phyloP scores from a whole-genome alignment of 2,888 invertebrate genomes.

The Petrolisthes manimaculis region DNA sequence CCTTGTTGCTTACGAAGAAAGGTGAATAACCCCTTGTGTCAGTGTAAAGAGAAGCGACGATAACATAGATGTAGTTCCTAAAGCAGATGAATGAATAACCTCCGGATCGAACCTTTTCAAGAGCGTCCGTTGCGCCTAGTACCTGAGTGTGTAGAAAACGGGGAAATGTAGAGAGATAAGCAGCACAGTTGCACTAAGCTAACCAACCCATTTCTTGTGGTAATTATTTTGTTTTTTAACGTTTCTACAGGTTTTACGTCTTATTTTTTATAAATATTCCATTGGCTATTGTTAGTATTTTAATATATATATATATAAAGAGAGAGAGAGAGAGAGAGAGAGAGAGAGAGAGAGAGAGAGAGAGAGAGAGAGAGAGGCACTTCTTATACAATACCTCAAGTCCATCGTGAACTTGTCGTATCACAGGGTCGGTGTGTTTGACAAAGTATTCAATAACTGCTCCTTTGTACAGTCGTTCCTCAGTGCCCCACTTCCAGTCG shows the following conservation, averaged over 20 bases:
- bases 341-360: too few relatives aligned
- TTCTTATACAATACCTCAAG: neutral
- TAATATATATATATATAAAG: too few relatives aligned
- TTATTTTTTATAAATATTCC: too few relatives aligned
- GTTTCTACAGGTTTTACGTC: too few relatives aligned
- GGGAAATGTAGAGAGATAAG: neutral
- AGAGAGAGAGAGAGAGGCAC: too few relatives aligned
- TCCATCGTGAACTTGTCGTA: neutral
- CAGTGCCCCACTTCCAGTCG: conserved; percentile 9
- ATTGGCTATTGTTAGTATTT: too few relatives aligned
- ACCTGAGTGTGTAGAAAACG: neutral
- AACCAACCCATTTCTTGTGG: too few relatives aligned
- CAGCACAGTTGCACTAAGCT: too few relatives aligned
- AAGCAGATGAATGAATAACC: conserved; percentile 2
- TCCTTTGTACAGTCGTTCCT: neutral
- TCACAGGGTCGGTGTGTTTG: conserved; percentile 5
- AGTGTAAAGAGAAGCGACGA: neutral
- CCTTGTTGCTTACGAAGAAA: conserved; percentile 11
- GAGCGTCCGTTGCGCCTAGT: neutral
- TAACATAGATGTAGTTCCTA: neutral
- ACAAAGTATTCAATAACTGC: neutral
- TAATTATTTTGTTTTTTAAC: too few relatives aligned
- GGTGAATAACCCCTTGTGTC: neutral
- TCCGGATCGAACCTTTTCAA: neutral
- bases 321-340: too few relatives aligned